Conservation (phyloP, 1,140 invertebrate genomes). For the Drosophila nannoptera region DNA sequence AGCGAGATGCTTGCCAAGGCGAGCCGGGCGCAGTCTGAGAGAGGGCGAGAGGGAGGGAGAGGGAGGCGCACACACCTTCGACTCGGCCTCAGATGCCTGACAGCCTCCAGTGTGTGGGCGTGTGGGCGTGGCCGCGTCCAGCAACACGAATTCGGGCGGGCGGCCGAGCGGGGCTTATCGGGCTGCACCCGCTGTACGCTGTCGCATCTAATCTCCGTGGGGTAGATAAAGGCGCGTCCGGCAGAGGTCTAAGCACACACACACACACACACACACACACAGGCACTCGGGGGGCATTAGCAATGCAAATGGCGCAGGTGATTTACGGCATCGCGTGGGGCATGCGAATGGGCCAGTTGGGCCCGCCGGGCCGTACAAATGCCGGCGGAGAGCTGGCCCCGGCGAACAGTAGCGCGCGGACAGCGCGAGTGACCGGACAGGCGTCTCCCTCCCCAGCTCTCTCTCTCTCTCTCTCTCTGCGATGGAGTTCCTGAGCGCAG, state of each 20-base stretch:
- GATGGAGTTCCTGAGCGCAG: slow-evolving; percentile 72
- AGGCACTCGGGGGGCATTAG: slow-evolving; percentile 15
- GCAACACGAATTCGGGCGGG: background rate
- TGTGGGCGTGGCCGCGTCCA: background rate
- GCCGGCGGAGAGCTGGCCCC: slow-evolving; percentile 10
- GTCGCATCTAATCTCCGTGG: slow-evolving; percentile 31
- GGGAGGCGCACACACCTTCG: background rate
- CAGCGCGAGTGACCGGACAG: slow-evolving; percentile 17
- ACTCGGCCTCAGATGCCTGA: background rate
- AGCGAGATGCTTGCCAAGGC: too few species aligned
- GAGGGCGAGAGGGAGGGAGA: background rate
- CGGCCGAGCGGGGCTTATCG: slow-evolving; percentile 1
- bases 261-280: background rate
- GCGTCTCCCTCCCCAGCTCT: background rate
- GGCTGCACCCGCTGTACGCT: slow-evolving; percentile 38
- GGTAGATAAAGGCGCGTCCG: slow-evolving; percentile 47
- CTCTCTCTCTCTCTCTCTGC: background rate
- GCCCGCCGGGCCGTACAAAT: slow-evolving; percentile 30
- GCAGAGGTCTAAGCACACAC: slow-evolving; percentile 4
- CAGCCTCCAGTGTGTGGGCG: background rate
- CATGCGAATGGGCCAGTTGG: slow-evolving; percentile 28
- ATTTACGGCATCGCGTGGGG: slow-evolving; percentile 43
- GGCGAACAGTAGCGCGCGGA: slow-evolving; percentile 40
- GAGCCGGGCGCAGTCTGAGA: background rate
- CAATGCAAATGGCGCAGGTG: slow-evolving; percentile 50